Evolutionary conservation across 2,113 vertebrate species (phyloP).

Genomic region (Passer domesticus): DNA sequence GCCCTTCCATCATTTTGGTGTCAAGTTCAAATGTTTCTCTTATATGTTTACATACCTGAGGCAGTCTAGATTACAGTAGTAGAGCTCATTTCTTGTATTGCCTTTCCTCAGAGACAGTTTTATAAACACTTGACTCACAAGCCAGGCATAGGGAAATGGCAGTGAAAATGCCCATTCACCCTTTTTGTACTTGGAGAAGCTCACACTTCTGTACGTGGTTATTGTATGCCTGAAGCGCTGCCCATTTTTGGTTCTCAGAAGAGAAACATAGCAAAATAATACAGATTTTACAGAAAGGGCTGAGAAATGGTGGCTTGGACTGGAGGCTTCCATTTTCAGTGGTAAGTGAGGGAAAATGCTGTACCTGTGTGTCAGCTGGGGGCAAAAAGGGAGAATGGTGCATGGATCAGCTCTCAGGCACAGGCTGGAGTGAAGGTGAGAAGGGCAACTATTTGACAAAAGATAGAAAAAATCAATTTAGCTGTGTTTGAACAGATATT

Average conservation of each 20-base stretch:
- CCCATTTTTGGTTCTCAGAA: neutral
- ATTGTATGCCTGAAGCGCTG: neutral
- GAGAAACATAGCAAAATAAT: neutral
- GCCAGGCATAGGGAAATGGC: neutral
- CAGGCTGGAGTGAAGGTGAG: neutral
- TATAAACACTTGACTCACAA: constrained; percentile 21
- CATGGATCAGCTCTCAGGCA: neutral
- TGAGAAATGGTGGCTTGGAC: neutral
- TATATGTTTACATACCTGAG: neutral
- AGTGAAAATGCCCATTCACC: neutral
- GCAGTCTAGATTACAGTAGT: neutral
- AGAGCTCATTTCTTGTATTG: neutral
- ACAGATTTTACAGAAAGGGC: neutral
- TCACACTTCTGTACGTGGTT: neutral
- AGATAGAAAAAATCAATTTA: neutral
- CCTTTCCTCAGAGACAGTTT: neutral
- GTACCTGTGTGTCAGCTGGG: neutral
- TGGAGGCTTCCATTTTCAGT: neutral
- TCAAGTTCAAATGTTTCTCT: neutral
- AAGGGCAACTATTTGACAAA: neutral
- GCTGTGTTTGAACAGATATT: neutral
- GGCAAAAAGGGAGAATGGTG: neutral
- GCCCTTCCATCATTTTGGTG: neutral
- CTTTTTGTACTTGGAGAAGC: neutral
- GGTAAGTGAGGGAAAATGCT: neutral